These are phyloP conservation scores for Teleiodes luculella DNA, from an alignment of 2,888 invertebrate species.

Conservation along the genomic window DNA sequence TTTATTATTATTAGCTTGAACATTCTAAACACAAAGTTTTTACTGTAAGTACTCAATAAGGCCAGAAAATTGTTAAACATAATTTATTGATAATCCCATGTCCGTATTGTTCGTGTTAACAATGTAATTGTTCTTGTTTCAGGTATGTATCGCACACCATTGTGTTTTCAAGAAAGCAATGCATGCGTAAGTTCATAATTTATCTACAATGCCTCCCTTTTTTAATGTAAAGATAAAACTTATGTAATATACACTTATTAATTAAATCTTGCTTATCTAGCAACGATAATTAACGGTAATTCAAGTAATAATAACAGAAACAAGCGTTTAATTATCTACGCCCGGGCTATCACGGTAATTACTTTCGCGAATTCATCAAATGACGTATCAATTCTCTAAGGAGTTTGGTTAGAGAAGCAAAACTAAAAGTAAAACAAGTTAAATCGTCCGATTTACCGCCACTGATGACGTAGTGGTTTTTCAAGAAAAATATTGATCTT, in stretches of 20 bases:
- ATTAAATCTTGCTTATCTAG: too few relatives aligned
- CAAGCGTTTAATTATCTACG: conserved; percentile 55
- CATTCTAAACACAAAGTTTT: too few relatives aligned
- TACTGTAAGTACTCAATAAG: too few relatives aligned
- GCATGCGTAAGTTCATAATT: conserved; percentile 11
- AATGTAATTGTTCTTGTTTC: conserved; percentile 24
- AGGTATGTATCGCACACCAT: conserved; percentile 28
- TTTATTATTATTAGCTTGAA: too few relatives aligned
- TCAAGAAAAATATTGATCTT: too few relatives aligned
- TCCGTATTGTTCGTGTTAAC: conserved; percentile 10
- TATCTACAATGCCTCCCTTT: conserved; percentile 9
- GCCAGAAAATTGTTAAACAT: too few relatives aligned
- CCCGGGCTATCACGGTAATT: conserved; percentile 34
- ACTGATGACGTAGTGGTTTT: too few relatives aligned
- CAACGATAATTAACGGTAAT: too few relatives aligned
- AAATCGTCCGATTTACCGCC: too few relatives aligned
- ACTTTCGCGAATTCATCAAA: conserved; percentile 18
- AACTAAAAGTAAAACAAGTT: too few relatives aligned
- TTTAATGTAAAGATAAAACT: background rate
- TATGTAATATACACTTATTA: too few relatives aligned
- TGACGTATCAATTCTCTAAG: background rate
- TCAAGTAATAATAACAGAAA: too few relatives aligned
- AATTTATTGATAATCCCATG: background rate
- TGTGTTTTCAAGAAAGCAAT: conserved; percentile 11
- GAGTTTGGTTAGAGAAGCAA: background rate